phyloP scores from a whole-genome alignment of 1,140 invertebrate genomes.

The Drosophila eugracilis region DNA sequence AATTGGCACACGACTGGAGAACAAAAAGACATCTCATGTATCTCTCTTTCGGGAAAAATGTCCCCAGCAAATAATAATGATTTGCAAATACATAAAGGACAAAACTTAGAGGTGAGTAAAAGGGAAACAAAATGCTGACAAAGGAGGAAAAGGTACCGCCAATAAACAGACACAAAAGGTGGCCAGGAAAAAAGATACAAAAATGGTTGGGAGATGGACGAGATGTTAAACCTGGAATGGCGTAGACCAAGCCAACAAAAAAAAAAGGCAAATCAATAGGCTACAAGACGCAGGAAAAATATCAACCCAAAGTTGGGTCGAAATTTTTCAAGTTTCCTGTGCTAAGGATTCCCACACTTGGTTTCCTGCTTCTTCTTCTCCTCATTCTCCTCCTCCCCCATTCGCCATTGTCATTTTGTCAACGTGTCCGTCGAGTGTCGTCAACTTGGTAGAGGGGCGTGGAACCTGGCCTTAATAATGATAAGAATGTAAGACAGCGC shows the following conservation, averaged over 20 bases:
- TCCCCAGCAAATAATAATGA: slow-evolving; percentile 79
- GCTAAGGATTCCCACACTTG: slow-evolving; percentile 3
- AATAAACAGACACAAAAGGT: slow-evolving; percentile 77
- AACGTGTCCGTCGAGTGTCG: slow-evolving; percentile 75
- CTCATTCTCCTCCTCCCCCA: background rate
- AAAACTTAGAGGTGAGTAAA: slow-evolving; percentile 35
- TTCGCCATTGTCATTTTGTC: slow-evolving; percentile 75
- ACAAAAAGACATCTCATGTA: slow-evolving; percentile 49
- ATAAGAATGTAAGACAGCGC: slow-evolving; percentile 77
- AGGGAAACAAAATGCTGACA: slow-evolving; percentile 50
- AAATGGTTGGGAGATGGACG: slow-evolving; percentile 22
- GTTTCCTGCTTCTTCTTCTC: slow-evolving; percentile 8
- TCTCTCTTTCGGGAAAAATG: slow-evolving; percentile 52
- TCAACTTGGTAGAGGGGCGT: slow-evolving; percentile 31
- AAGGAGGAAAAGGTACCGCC: slow-evolving; percentile 66
- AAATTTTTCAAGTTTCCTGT: slow-evolving; percentile 48
- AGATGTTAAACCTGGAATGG: slow-evolving; percentile 26
- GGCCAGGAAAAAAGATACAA: slow-evolving; percentile 36
- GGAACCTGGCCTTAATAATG: slow-evolving; percentile 60
- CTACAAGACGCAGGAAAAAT: slow-evolving; percentile 32
- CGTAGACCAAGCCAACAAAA: slow-evolving; percentile 29
- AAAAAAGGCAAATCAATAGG: slow-evolving; percentile 72
- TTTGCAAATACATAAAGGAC: slow-evolving; percentile 68
- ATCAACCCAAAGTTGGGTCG: slow-evolving; percentile 47
- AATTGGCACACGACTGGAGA: slow-evolving; percentile 65